These are phyloP conservation scores for Microctenopoma steveboyesi DNA, from an alignment of 2,797 vertebrate species.

Conservation along the genomic window DNA sequence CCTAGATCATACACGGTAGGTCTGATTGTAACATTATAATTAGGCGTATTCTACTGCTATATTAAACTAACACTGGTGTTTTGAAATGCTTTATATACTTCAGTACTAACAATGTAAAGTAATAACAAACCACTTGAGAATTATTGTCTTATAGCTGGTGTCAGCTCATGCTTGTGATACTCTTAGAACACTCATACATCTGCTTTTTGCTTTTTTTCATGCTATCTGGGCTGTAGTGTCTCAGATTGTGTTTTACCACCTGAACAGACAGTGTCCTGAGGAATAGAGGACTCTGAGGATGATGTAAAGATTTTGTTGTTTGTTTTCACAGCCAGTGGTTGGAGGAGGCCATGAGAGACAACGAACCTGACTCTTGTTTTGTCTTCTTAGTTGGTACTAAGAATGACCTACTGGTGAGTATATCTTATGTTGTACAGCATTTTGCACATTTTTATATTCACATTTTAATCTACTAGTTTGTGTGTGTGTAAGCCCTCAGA, in stretches of 20 bases:
- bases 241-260: neutral
- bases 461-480: neutral
- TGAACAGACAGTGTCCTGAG: no score
- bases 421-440: neutral
- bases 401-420: conserved; percentile 89
- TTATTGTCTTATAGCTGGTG: neutral
- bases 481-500: conserved; percentile 82
- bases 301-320: conserved; percentile 5
- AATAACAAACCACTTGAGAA: neutral
- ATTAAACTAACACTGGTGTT: neutral
- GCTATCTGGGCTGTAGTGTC: no score
- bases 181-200: neutral
- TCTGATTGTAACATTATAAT: neutral
- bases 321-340: conserved; percentile 87
- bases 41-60: neutral
- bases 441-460: neutral
- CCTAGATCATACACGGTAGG: conserved; percentile 89
- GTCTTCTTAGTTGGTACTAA: conserved; percentile 93
- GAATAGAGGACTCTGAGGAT: neutral
- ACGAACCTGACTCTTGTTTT: conserved; percentile 85
- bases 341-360: conserved; percentile 88
- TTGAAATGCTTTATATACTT: neutral
- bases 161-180: neutral
- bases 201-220: no score
- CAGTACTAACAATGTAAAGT: neutral